Conservation (phyloP, 2,113 vertebrate species). For the Nematolebias whitei region DNA sequence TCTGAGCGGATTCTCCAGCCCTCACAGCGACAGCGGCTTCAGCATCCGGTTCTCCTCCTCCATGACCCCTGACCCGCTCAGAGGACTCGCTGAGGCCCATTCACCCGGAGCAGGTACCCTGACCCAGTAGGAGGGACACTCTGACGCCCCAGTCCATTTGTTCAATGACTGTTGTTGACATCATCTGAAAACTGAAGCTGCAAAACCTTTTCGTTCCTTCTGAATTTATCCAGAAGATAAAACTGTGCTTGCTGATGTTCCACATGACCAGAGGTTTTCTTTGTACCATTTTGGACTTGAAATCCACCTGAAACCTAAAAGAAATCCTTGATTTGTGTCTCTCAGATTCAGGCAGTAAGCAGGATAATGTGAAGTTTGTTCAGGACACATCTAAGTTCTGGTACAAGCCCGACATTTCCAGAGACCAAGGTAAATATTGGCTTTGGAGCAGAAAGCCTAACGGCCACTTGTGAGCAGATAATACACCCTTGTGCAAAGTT, state of each 20-base stretch:
- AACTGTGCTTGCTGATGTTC: no score
- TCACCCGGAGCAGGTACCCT: constrained; percentile 81
- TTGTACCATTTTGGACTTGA: constrained; percentile 9
- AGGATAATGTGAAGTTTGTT: constrained; percentile 93
- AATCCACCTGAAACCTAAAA: constrained; percentile 19
- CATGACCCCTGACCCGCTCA: constrained; percentile 83
- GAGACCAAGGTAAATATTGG: constrained; percentile 91
- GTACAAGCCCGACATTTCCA: constrained; percentile 97
- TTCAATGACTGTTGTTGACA: no score
- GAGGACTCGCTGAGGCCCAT: constrained; percentile 64
- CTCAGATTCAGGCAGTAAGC: constrained; percentile 85
- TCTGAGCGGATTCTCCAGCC: constrained; percentile 87
- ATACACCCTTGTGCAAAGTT: constrained; percentile 18
- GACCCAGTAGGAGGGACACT: neutral
- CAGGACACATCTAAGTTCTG: constrained; percentile 98
- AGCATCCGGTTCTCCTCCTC: constrained; percentile 87
- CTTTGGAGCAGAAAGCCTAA: constrained; percentile 21
- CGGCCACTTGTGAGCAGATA: constrained; percentile 26
- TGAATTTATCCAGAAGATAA: no score
- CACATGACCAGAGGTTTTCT: neutral
- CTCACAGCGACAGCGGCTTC: constrained; percentile 86
- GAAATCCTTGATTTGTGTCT: constrained; percentile 41
- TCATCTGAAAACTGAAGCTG: no score
- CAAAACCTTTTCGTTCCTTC: no score
- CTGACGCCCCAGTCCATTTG: neutral